Base-by-base conservation (phyloP, 2,113 vertebrate genomes). In the Ceyx cyanopectus region DNA sequence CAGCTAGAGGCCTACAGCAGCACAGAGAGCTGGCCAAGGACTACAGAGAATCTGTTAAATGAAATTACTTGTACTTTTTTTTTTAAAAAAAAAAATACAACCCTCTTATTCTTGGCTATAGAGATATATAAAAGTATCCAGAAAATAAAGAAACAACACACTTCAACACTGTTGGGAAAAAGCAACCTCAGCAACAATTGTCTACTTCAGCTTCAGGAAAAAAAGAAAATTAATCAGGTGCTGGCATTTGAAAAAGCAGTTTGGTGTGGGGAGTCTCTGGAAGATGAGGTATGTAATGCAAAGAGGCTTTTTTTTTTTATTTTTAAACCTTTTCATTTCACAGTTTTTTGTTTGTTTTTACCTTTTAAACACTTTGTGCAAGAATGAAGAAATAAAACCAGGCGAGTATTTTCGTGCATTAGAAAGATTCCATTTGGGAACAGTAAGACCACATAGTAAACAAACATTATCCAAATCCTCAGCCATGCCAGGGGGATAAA, bases 211-310 rank as follows among this genome's bases (percentile, higher is more conserved):
- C 79, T 81, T 89, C 79, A 92, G 76, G 66, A 61, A 27, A 66
- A 37, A 50, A 27, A 16, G 26, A 51, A 51, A 14, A 94, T 9
- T 3, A 7, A 14, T 63, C 85, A 92, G 93, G 66, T 19, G 87
- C 89, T 94, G n/a, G 7, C 66, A 27, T 67, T 87, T 84, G 87
- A 84, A 92, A 93, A 95, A 97, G 95, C 70, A 12, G 88, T 97
- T 97, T 95, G 94, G 89, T 95, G 96, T 95, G 94, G 89, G 94
- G 96, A 96, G 68, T 97, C 97, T 95, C 97, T 96, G 87, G 95
- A 97, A 96, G 95, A 97, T 94, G 98, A 98, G 98, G 98, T 98
- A 98, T 98, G 97, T 96, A 95, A 97, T 95, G 96, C 90, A 96
- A 96, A 96, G 97, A 98, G 97, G 97, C 95, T 57, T 92, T 92